A percentile compares a stretch with the other conserved stretches of the same genome.
These are phyloP conservation scores for Eupeodes corollae DNA, from an alignment of 1,140 invertebrate species.

Conservation along the genomic window DNA sequence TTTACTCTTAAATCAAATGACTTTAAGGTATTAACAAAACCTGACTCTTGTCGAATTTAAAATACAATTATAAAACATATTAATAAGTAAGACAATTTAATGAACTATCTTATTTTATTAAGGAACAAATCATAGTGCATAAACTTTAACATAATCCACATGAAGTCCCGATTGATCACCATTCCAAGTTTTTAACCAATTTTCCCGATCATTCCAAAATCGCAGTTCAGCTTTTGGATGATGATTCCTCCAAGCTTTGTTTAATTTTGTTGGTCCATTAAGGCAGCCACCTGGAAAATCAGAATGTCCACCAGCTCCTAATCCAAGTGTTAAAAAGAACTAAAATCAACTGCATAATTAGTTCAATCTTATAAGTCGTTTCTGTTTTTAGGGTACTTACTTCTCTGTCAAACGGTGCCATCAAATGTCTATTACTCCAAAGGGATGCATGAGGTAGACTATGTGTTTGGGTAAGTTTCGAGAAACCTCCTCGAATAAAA, in stretches of 20 bases:
- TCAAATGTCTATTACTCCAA: slow-evolving; percentile 33
- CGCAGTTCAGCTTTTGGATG: slow-evolving; percentile 38
- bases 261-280: slow-evolving; percentile 6
- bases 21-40: too few relatives aligned
- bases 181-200: slow-evolving; percentile 51
- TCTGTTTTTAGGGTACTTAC: too few relatives aligned
- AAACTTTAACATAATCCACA: slow-evolving; percentile 44
- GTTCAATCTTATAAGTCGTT: too few relatives aligned
- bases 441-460: slow-evolving; percentile 11
- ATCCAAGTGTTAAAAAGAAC: slow-evolving; percentile 60
- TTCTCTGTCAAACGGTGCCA: slow-evolving; percentile 57
- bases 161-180: slow-evolving; percentile 41
- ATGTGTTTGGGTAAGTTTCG: slow-evolving; percentile 11
- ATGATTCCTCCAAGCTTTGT: slow-evolving; percentile 58
- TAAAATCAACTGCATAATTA: slow-evolving; percentile 23
- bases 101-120: too few relatives aligned
- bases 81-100: too few relatives aligned
- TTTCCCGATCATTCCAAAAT: slow-evolving; percentile 46
- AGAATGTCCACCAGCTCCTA: slow-evolving; percentile 55
- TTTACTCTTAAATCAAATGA: too few relatives aligned
- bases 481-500: slow-evolving; percentile 31
- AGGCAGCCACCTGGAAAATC: slow-evolving; percentile 48
- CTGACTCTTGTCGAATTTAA: too few relatives aligned
- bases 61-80: too few relatives aligned
- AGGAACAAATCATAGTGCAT: too few relatives aligned